Percentiles rank a stretch among this genome's conserved stretches.
These are phyloP conservation scores for Planiliza haematocheilus DNA, from an alignment of 2,113 vertebrate genomes.

Conservation along the genomic window DNA sequence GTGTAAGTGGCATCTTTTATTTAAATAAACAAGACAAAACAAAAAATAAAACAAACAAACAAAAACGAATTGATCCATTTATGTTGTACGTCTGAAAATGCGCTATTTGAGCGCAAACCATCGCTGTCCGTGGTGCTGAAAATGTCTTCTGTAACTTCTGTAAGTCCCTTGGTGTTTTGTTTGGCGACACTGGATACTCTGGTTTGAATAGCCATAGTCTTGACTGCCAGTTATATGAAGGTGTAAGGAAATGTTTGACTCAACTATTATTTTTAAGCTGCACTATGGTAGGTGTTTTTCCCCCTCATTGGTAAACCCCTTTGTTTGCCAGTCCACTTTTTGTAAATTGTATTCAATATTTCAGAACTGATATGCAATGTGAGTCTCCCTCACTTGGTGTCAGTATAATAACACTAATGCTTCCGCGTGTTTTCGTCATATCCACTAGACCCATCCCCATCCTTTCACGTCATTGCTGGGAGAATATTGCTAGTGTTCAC, in stretches of 20 bases:
- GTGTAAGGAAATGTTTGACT: no score
- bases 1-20: no score
- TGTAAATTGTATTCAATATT: not conserved
- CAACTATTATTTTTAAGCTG: no score
- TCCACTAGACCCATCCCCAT: constrained; percentile 10
- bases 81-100: accelerated
- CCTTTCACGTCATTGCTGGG: not conserved
- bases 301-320: not conserved
- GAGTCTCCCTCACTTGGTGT: constrained; percentile 52
- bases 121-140: constrained; percentile 42
- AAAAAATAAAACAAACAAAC: no score
- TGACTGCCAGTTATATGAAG: no score
- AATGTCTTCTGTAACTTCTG: accelerated
- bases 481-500: not conserved
- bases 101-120: not conserved
- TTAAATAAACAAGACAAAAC: no score
- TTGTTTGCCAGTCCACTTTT: accelerated
- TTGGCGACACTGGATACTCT: no score
- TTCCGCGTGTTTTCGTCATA: not conserved
- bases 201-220: no score
- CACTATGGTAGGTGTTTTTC: not conserved
- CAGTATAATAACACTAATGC: constrained; percentile 46
- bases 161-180: no score
- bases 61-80: no score
- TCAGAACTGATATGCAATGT: constrained; percentile 12